phyloP scores from a whole-genome alignment of 2,888 invertebrate genomes.

The Tetragonisca angustula region DNA sequence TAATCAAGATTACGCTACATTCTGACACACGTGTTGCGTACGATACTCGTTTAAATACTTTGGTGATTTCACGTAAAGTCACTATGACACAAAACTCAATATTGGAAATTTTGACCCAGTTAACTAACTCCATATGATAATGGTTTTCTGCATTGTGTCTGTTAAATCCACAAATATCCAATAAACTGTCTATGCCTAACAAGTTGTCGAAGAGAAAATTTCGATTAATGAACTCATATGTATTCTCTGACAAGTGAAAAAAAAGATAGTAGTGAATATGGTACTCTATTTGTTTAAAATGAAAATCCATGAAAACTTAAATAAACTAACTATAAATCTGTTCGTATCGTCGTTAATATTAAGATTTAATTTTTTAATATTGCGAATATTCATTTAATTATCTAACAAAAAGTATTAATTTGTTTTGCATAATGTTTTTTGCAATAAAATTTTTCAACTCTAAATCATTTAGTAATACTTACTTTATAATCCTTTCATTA shows the following conservation, averaged over 20 bases:
- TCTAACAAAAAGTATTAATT: too few relatives aligned
- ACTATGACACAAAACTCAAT: slow-evolving; percentile 42
- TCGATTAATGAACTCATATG: background rate
- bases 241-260: too few relatives aligned
- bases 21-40: background rate
- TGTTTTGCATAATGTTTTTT: too few relatives aligned
- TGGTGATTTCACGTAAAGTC: slow-evolving; percentile 13
- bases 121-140: slow-evolving; percentile 39
- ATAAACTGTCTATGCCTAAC: slow-evolving; percentile 2
- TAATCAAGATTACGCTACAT: background rate
- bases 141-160: slow-evolving; percentile 29
- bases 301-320: background rate
- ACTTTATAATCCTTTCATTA: too few relatives aligned
- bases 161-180: slow-evolving; percentile 19
- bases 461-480: too few relatives aligned
- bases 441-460: too few relatives aligned
- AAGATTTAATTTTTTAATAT: too few relatives aligned
- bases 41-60: slow-evolving; percentile 16
- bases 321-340: too few relatives aligned
- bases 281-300: background rate
- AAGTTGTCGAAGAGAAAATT: slow-evolving; percentile 7
- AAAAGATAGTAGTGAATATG: background rate
- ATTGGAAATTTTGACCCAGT: slow-evolving; percentile 56
- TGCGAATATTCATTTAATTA: too few relatives aligned
- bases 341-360: too few relatives aligned